Evolutionary conservation across 2,113 vertebrate genomes (phyloP).

Genomic region (Acinonyx jubatus): DNA sequence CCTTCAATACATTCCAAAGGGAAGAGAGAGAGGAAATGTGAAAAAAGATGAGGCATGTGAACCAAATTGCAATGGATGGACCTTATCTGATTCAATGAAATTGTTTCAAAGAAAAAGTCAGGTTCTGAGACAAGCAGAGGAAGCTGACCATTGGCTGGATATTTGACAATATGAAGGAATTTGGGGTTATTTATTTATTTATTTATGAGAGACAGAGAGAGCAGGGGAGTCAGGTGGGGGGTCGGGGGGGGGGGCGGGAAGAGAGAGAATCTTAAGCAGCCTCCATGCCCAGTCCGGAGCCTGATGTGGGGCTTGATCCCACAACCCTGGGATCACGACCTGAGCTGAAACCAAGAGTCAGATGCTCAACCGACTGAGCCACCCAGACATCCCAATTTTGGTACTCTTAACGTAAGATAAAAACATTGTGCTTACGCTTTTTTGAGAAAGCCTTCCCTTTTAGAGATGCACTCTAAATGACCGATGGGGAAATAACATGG

Average conservation of each 20-base stretch:
- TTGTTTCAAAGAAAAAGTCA: neutral
- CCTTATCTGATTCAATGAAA: neutral
- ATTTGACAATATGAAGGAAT: neutral
- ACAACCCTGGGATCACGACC: no score
- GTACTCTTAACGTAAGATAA: neutral
- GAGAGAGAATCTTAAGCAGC: no score
- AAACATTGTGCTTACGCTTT: neutral
- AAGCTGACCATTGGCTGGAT: neutral
- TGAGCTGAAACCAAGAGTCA: no score
- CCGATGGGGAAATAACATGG: neutral
- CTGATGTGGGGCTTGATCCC: no score
- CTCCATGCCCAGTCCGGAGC: no score
- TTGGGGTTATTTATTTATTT: no score
- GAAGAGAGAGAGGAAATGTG: neutral
- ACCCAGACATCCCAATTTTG: neutral
- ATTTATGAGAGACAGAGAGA: no score
- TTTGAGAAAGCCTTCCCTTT: neutral
- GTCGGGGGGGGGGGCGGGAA: no score
- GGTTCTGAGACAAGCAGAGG: neutral
- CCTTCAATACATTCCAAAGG: neutral
- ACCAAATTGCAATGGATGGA: neutral
- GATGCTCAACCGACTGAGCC: no score
- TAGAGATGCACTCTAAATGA: neutral
- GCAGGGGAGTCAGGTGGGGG: no score
- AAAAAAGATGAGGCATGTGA: neutral